phyloP scores from a whole-genome alignment of 2,888 invertebrate species.

The Embidobia sp. region DNA sequence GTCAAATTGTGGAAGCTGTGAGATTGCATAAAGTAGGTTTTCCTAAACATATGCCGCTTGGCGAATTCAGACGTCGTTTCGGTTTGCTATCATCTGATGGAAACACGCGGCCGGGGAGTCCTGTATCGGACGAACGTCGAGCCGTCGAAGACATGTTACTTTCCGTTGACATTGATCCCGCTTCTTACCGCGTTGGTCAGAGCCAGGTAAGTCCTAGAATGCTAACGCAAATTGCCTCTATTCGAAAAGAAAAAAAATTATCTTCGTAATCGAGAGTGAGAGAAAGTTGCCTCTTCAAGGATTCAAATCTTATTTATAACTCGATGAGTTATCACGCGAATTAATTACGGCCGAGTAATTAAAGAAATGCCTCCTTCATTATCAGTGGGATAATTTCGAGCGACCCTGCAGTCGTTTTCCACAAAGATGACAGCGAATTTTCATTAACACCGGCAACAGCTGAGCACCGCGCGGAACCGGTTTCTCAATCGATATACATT shows the following conservation, averaged over 20 bases:
- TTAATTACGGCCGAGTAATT: constrained; percentile 20
- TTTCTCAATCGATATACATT: constrained; percentile 33
- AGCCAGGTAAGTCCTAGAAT: constrained; percentile 94
- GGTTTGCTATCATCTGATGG: constrained; percentile 83
- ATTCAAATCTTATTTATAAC: neutral
- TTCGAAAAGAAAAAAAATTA: neutral
- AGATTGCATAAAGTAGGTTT: constrained; percentile 96
- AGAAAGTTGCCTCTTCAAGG: constrained; percentile 37
- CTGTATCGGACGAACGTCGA: constrained; percentile 83
- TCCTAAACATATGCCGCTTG: constrained; percentile 93
- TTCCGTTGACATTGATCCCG: constrained; percentile 91
- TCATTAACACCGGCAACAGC: constrained; percentile 25
- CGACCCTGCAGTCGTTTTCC: constrained; percentile 6
- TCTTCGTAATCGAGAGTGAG: constrained; percentile 34
- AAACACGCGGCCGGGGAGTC: constrained; percentile 80
- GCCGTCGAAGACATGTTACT: constrained; percentile 92
- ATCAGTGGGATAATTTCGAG: neutral
- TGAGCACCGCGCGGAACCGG: constrained; percentile 31
- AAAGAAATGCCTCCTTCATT: constrained; percentile 13
- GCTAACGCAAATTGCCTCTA: too few relatives aligned
- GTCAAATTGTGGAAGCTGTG: constrained; percentile 93
- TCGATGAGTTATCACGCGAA: neutral
- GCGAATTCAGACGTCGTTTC: constrained; percentile 94
- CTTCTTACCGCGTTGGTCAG: constrained; percentile 93
- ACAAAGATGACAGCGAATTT: constrained; percentile 11